These are phyloP conservation scores for Xerus inauris DNA, from an alignment of 2,113 vertebrate species.

Conservation along the genomic window DNA sequence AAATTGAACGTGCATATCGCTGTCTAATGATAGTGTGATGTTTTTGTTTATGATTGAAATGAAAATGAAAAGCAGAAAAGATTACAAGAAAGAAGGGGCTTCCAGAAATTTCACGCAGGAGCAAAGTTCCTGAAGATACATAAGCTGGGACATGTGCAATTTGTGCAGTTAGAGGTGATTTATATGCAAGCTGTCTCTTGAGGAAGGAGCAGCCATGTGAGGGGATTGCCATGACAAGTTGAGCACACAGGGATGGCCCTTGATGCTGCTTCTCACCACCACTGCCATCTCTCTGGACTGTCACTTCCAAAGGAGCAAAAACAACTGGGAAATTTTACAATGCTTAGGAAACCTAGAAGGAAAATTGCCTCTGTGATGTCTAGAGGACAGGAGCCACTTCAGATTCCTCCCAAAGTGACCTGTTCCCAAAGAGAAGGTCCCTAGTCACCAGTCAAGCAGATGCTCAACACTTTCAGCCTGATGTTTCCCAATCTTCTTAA, in stretches of 20 bases:
- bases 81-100: not conserved
- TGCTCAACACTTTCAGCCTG: constrained; percentile 64
- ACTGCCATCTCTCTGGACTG: not conserved
- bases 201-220: not conserved
- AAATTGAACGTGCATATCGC: not conserved
- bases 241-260: not conserved
- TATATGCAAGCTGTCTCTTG: not conserved
- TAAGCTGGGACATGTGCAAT: not conserved
- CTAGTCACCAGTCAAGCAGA: constrained; percentile 38
- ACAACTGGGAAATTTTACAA: constrained; percentile 32
- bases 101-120: not conserved
- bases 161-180: not conserved
- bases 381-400: constrained; percentile 70
- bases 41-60: constrained; percentile 34
- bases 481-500: no score
- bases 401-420: constrained; percentile 62
- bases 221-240: rapidly evolving
- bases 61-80: not conserved
- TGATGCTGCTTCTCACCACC: not conserved
- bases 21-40: not conserved
- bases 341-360: constrained; percentile 72
- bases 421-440: constrained; percentile 50
- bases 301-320: constrained; percentile 48
- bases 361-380: constrained; percentile 55
- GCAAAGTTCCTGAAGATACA: not conserved